Evolutionary conservation across 35 echinoderm and acorn worm species (phyloP).

Genomic region (Eucidaris tribuloides): DNA sequence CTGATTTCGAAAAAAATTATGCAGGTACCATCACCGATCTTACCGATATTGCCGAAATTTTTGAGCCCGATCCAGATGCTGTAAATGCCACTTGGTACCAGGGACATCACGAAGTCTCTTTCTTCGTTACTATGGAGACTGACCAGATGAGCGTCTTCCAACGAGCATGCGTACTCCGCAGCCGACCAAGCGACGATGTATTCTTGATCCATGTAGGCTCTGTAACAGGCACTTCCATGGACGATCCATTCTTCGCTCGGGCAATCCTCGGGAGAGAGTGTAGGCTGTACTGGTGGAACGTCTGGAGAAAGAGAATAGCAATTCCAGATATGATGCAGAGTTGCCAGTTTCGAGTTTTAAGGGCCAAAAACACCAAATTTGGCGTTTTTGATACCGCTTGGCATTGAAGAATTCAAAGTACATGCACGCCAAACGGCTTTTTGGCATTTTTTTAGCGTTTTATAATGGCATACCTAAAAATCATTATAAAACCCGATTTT

Average conservation of each 20-base stretch:
- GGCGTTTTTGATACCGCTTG: too few relatives aligned
- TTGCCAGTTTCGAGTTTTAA: too few relatives aligned
- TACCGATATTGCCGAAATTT: neutral
- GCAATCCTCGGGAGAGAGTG: neutral
- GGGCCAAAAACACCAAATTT: too few relatives aligned
- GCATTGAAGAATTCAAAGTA: too few relatives aligned
- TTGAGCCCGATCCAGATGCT: slow-evolving; percentile 15
- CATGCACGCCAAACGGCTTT: too few relatives aligned
- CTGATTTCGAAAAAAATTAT: too few relatives aligned
- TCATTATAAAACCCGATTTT: too few relatives aligned
- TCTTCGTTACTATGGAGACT: slow-evolving; percentile 1
- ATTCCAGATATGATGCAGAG: too few relatives aligned
- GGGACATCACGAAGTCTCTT: neutral
- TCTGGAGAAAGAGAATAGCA: too few relatives aligned
- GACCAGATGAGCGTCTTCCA: neutral
- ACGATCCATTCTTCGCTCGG: neutral
- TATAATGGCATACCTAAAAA: too few relatives aligned
- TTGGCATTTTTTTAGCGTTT: too few relatives aligned
- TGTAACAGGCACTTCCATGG: neutral
- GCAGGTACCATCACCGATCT: too few relatives aligned
- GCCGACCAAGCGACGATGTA: neutral
- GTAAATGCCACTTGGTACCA: neutral
- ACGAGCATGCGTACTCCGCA: neutral
- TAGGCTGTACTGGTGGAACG: neutral
- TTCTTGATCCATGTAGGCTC: neutral